Base-by-base conservation (phyloP, 35 echinoderm and acorn worm species). In the Anneissia japonica region DNA sequence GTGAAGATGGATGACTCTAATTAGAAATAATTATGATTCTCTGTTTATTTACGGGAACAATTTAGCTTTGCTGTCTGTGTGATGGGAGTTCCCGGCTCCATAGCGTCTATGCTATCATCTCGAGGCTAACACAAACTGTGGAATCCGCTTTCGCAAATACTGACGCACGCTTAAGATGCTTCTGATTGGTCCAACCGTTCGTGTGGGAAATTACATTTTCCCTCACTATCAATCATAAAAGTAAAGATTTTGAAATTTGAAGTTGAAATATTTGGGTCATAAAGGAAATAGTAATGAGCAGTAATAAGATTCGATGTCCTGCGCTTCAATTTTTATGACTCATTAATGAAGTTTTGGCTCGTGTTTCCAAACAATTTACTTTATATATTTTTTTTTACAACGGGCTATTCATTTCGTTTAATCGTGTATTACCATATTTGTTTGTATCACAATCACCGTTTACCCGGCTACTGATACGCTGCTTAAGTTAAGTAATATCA, bases 191-290 rank as follows among this genome's bases (percentile, higher is more conserved):
- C 51, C 10, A 23, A 6, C 1, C 51, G 21, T 23, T 64, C 51
- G 51, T 19, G 7, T 64, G 51, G 51, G 51, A 64, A 64, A 64
- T 64, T 64, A 64, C 51, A 23, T 26, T 64, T 43, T 43, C 14
- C n/a, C 4, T 6, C 51, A 23, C 51, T 16, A 64, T 64, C 51
- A 64, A 64, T 64, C 51, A 64, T 64, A 64, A 64, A 64, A 64
- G 51, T 64, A 26, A 64, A 26, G 51, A 64, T 64, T 64, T 64
- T 64, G 51, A 64, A 64, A 19, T 64, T 64, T 64, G 21, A 64
- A 64, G 51, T 64, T 64, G 51, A 64, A 64, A 64, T 64, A 64
- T 64, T 64, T 64, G 51, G 51, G 51, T 64, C 51, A 64, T 64
- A 64, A 64, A 64, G 51, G 51, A 64, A 64, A 64, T 64, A 64